Conservation (phyloP, 1,140 invertebrate genomes). For the Bombus superbus region DNA sequence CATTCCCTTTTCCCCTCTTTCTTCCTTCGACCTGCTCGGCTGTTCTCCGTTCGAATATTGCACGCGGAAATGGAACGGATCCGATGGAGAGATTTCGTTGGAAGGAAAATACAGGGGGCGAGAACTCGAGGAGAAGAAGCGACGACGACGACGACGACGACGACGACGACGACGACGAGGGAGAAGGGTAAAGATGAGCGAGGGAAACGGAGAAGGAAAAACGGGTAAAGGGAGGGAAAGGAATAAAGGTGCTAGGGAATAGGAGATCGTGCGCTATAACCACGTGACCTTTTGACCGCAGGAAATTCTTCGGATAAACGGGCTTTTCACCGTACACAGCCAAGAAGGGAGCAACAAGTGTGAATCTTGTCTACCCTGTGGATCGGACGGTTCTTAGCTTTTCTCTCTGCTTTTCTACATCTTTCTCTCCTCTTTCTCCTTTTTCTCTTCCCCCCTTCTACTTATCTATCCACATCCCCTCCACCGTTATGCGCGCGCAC, state of each 20-base stretch:
- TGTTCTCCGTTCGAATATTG: neutral
- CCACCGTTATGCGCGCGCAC: neutral
- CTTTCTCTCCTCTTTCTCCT: neutral
- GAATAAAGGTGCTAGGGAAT: neutral
- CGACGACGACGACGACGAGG: no score
- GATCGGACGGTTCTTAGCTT: conserved; percentile 45
- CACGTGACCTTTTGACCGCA: conserved; percentile 47
- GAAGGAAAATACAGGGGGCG: neutral
- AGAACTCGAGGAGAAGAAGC: no score
- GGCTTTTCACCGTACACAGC: conserved; percentile 52
- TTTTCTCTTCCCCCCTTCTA: neutral
- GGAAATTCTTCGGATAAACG: conserved; percentile 57
- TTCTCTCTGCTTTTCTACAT: conserved; percentile 25
- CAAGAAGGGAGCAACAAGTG: conserved; percentile 73
- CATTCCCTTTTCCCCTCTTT: neutral
- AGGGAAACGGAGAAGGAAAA: neutral
- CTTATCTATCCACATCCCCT: neutral
- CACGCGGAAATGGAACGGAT: neutral
- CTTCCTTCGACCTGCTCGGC: neutral
- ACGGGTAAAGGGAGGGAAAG: no score
- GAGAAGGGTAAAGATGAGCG: neutral
- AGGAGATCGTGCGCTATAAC: neutral
- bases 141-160: no score
- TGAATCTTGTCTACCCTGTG: conserved; percentile 57
- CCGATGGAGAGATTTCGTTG: neutral